Percentiles rank a stretch among this genome's conserved stretches.
Conservation (phyloP, 2,888 invertebrate genomes). For the Penaeus monodon region DNA sequence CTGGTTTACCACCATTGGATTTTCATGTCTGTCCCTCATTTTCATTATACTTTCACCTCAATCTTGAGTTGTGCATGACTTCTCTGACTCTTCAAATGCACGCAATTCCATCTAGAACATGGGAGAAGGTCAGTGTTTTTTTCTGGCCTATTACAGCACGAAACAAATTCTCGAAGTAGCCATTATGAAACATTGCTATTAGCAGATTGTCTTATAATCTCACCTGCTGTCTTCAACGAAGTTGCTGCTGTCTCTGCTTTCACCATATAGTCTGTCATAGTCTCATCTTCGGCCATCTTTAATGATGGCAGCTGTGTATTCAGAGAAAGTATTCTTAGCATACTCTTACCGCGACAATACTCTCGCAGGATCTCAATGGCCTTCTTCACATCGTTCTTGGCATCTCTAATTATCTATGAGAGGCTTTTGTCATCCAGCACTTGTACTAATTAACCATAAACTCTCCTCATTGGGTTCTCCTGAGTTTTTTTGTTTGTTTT, state of each 20-base stretch:
- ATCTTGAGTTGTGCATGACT: too few relatives aligned
- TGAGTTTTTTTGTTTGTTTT: too few relatives aligned
- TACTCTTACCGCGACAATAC: constrained; percentile 31
- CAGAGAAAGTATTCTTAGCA: constrained; percentile 28
- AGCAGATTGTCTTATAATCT: constrained; percentile 30
- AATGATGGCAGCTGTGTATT: constrained; percentile 30
- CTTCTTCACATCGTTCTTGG: constrained; percentile 31
- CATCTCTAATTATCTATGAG: constrained; percentile 29
- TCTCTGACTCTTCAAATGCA: too few relatives aligned
- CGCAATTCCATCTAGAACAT: too few relatives aligned
- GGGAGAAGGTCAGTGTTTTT: too few relatives aligned
- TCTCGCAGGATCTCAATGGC: constrained; percentile 29
- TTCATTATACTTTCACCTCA: too few relatives aligned
- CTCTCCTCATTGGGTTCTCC: neutral
- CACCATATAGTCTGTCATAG: constrained; percentile 7
- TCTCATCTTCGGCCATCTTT: neutral
- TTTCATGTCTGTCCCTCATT: neutral
- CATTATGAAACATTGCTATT: constrained; percentile 32
- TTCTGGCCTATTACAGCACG: constrained; percentile 29
- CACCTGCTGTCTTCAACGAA: constrained; percentile 31
- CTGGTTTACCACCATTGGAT: neutral
- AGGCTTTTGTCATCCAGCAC: constrained; percentile 40
- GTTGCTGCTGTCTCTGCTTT: constrained; percentile 29
- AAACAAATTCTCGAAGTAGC: constrained; percentile 33
- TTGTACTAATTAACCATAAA: constrained; percentile 38